Base-by-base conservation (phyloP, 2,797 vertebrate genomes). In the Pterois miles region DNA sequence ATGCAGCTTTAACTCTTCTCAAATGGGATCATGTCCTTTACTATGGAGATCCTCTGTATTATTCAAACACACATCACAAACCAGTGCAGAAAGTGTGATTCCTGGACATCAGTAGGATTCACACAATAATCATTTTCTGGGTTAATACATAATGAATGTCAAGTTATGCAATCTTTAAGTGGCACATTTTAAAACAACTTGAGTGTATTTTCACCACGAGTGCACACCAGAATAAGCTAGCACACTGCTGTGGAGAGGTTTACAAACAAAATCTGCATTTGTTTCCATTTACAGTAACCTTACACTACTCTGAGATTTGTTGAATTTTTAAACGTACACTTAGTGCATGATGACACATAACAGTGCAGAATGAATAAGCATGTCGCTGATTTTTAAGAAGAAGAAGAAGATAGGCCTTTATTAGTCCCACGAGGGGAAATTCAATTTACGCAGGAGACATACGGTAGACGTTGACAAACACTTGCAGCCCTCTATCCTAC, bases 251-350 rank as follows among this genome's bases (percentile, higher is more conserved):
- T 46, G 74, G 46, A 69, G 64, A 22, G 4, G 25, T 80, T 58
- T 48, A 34, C 29, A 76, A 53, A 74, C 59, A 70, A 70, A 66
- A 38, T 11, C 31, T 58, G 40, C n/a, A 12, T 25, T 16, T 66
- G n/a, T 75, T 50, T 59, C 62, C 64, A 52, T 38, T 67, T 40
- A 33, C 33, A 54, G 13, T 13, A 34, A 64, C 9, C 22, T 59
- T 3, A 14, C 14, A 38, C 18, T 53, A 58, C 16, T 29, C 20
- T 40, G n/a, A 58, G 74, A 67, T 58, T n/a, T 38, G 36, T 25
- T 31, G 5, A 16, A 25, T n/a, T 64, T n/a, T 57, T 31, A 27
- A 20, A 53, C 4, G 25, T 52, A 53, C 33, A 22, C 33, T 58
- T 14, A 4, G 6, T 38, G n/a, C 23, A 52, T 57, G 29, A 29